Evolutionary conservation across 2,888 invertebrate genomes (phyloP), one percentile per base, ranked within the genome.

Genomic region (Hirudinaria manillensis): DNA sequence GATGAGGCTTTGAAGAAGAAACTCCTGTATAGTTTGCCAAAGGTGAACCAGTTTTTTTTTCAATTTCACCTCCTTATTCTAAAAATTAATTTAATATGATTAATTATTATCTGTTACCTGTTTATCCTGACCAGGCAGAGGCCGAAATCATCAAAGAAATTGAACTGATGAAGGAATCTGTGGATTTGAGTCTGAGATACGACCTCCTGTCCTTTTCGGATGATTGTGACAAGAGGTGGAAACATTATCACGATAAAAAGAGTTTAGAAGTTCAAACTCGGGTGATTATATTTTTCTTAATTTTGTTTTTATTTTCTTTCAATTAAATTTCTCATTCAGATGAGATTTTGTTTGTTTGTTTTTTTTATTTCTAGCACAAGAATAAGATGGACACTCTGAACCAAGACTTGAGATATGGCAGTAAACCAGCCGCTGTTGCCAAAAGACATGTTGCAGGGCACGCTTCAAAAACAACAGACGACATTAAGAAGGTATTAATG

Each of bases 371-470:
- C 6, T 32, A 68, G 68, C 68, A 68, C 32, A 32, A 36, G 32
- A 68, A n/a, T 68, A 68, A 68, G 68, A 68, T 68, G 1, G 68
- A 68, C 32, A 68, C 68, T 32, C 4, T 68, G 68, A 68, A 68
- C 36, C 68, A 68, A 34, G 68, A 68, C n/a, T 19, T 68, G 29
- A 3, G 36, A 24, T 68, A 68, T 21, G 68, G 68, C n/a, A 68
- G 68, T 36, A 68, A 68, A 68, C 68, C 68, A 2, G 68, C 36
- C 21, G 16, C 68, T 3, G 36, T 68, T 19, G 3, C n/a, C 16
- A 68, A 68, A 24, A 32, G 36, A 7, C 68, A 68, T 21, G 68
- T 68, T 13, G 68, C 68, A 7, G 32, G 68, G 10, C 32, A 68
- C 34, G 32, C 32, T 68, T 36, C 68, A 32, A 68, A 68, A 21